Conservation (phyloP, 2,888 invertebrate species). For the Drosophila prostipennis region DNA sequence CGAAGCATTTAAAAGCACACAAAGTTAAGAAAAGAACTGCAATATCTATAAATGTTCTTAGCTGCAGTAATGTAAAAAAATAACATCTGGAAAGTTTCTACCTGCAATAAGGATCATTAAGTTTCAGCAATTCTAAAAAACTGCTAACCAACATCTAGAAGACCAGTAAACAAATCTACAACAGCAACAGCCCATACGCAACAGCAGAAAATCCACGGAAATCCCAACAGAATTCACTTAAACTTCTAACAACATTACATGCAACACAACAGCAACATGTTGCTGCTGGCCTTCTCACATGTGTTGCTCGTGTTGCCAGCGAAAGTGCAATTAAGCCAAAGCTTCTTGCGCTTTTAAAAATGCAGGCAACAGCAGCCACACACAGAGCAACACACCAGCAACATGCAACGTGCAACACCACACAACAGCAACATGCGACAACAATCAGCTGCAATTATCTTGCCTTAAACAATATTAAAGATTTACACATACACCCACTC, state of each 20-base stretch:
- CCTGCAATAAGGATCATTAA: not conserved
- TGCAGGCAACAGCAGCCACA: slow-evolving; percentile 27
- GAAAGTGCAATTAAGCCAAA: slow-evolving; percentile 73
- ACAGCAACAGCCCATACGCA: slow-evolving; percentile 2
- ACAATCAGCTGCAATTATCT: slow-evolving; percentile 69
- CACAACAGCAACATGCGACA: slow-evolving; percentile 13
- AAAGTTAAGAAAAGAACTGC: not conserved
- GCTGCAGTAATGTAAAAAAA: not conserved
- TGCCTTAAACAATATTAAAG: slow-evolving; percentile 59
- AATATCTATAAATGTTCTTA: not conserved
- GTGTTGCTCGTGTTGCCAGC: slow-evolving; percentile 33
- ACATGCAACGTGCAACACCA: slow-evolving; percentile 14
- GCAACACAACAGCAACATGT: slow-evolving; percentile 28
- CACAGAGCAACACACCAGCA: slow-evolving; percentile 19
- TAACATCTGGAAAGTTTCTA: not conserved
- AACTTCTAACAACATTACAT: slow-evolving; percentile 8
- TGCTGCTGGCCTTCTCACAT: slow-evolving; percentile 8
- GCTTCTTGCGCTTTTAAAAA: slow-evolving; percentile 67
- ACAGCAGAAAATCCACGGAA: slow-evolving; percentile 10
- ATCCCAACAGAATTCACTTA: not conserved
- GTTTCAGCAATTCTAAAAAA: not conserved
- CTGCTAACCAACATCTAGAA: not conserved
- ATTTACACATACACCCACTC: slow-evolving; percentile 46
- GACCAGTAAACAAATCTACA: not conserved
- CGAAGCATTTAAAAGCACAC: not conserved